A percentile compares a stretch with the other conserved stretches of the same genome.
phyloP scores from a whole-genome alignment of 2,797 vertebrate species.

The Coranthus polyacanthus region DNA sequence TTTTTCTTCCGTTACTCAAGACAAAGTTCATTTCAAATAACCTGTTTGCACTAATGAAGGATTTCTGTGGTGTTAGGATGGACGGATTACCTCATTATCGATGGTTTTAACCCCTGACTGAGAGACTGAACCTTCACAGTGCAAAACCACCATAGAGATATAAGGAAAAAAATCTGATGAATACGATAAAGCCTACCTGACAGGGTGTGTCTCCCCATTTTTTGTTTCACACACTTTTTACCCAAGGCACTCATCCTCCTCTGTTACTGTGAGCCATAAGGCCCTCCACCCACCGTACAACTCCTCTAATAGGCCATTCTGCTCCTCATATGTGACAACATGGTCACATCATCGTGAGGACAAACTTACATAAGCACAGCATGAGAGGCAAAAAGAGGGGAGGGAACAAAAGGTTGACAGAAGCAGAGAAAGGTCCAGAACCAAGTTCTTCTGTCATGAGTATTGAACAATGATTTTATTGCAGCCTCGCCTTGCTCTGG shows the following conservation, averaged over 20 bases:
- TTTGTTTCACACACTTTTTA: neutral
- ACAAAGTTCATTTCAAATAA: too few relatives aligned
- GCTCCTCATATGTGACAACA: constrained; percentile 25
- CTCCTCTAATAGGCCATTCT: constrained; percentile 18
- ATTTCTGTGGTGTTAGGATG: neutral
- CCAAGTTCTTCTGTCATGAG: neutral
- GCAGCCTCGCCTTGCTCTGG: constrained; percentile 28
- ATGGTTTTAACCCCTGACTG: constrained; percentile 65
- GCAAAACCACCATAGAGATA: constrained; percentile 24
- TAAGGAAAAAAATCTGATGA: too few relatives aligned
- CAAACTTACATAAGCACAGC: constrained; percentile 28
- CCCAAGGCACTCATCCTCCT: neutral
- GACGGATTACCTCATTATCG: constrained; percentile 67
- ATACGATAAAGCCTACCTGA: constrained; percentile 6
- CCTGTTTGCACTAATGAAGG: too few relatives aligned
- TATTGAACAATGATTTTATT: constrained; percentile 19
- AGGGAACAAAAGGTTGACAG: neutral
- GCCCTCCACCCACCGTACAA: constrained; percentile 39
- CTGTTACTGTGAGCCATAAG: neutral
- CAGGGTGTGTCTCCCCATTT: constrained; percentile 6
- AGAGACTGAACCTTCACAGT: constrained; percentile 62
- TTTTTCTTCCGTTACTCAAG: too few relatives aligned
- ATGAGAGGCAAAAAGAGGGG: constrained; percentile 9
- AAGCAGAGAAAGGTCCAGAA: constrained; percentile 2
- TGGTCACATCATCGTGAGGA: constrained; percentile 21